phyloP scores from a whole-genome alignment of 2,888 invertebrate species.

The Doris montereyensis region DNA sequence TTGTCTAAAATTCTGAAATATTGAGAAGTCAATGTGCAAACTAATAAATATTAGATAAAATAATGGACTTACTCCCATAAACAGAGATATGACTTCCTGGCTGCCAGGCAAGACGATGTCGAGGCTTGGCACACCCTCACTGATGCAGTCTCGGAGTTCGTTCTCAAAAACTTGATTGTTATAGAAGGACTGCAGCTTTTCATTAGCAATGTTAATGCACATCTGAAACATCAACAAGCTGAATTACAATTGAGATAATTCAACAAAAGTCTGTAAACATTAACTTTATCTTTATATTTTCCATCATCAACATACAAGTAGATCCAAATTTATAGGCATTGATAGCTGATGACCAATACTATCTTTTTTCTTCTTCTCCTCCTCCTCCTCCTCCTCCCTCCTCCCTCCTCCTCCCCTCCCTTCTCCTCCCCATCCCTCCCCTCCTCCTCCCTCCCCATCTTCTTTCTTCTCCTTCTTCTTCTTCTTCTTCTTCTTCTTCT shows the following conservation, averaged over 20 bases:
- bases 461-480: background rate
- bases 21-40: too few species aligned
- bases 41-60: too few species aligned
- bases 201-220: slow-evolving; percentile 71
- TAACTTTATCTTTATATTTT: too few species aligned
- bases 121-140: slow-evolving; percentile 64
- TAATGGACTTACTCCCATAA: slow-evolving; percentile 66
- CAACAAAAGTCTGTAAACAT: too few species aligned
- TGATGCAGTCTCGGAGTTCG: slow-evolving; percentile 65
- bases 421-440: background rate
- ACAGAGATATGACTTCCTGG: slow-evolving; percentile 60
- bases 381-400: background rate
- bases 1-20: too few species aligned
- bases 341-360: too few species aligned
- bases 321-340: too few species aligned
- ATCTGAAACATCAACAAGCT: too few species aligned
- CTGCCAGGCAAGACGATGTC: slow-evolving; percentile 62
- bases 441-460: background rate
- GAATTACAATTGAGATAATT: too few species aligned
- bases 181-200: slow-evolving; percentile 70
- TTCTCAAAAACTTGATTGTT: slow-evolving; percentile 68
- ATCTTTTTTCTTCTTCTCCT: background rate
- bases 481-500: background rate
- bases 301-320: too few species aligned
- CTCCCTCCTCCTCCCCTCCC: background rate